Evolutionary conservation across 2,888 invertebrate genomes (phyloP).

Genomic region (Amiota mariae): DNA sequence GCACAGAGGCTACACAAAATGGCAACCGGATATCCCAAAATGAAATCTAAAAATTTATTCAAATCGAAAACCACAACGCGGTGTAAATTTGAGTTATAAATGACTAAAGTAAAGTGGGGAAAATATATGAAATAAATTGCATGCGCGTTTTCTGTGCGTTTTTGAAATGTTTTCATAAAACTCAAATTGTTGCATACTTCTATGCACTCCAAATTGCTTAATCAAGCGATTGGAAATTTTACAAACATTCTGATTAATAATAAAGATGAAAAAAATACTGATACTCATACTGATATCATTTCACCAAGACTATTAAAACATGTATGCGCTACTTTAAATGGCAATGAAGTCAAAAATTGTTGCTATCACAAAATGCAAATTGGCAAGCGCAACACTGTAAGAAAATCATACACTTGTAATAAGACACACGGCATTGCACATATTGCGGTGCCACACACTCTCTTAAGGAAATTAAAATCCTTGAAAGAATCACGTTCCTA

Average conservation of each 20-base stretch:
- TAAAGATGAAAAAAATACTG: too few species aligned
- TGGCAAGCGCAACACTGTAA: neutral
- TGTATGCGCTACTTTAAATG: too few species aligned
- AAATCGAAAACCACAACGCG: neutral
- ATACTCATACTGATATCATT: too few species aligned
- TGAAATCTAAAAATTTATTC: neutral
- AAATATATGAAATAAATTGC: too few species aligned
- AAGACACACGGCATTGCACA: neutral
- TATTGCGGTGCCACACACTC: slow-evolving; percentile 7
- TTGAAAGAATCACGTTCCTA: neutral
- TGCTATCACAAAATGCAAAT: too few species aligned
- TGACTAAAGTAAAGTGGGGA: too few species aligned
- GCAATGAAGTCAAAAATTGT: too few species aligned
- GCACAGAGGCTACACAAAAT: neutral
- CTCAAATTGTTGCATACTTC: slow-evolving; percentile 11
- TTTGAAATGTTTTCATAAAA: neutral
- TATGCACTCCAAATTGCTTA: neutral
- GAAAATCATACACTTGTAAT: slow-evolving; percentile 7
- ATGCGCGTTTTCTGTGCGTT: neutral
- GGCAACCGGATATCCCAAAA: slow-evolving; percentile 13
- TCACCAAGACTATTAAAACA: too few species aligned
- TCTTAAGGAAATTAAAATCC: slow-evolving; percentile 13
- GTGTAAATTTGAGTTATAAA: too few species aligned
- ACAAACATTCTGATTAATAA: too few species aligned
- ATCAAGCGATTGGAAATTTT: too few species aligned